Evolutionary conservation across 2,888 invertebrate species (phyloP).

Genomic region (Mythimna vitellina): DNA sequence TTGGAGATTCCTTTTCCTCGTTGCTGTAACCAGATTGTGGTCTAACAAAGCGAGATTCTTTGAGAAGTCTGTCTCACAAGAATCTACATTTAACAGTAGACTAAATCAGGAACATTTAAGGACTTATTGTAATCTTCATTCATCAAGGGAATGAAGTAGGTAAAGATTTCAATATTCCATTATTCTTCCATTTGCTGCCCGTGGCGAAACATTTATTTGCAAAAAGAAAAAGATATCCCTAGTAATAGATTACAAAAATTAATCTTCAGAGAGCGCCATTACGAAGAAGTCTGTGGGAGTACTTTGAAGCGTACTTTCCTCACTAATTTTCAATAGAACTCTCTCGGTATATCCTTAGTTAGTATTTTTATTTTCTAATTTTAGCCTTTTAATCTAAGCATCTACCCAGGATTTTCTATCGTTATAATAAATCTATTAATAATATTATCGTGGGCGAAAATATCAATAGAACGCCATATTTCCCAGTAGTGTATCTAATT

Average conservation of each 20-base stretch:
- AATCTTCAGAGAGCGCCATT: conserved; percentile 26
- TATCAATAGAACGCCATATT: conserved; percentile 33
- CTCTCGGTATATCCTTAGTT: background rate
- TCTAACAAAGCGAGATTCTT: conserved; percentile 1
- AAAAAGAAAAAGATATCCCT: background rate
- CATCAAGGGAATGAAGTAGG: background rate
- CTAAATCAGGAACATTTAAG: background rate
- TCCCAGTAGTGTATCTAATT: conserved; percentile 41
- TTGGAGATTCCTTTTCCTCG: conserved; percentile 25
- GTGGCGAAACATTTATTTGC: conserved; percentile 9
- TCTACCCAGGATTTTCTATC: background rate
- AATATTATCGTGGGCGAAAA: conserved; percentile 28
- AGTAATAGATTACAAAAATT: conserved; percentile 30
- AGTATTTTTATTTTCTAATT: conserved; percentile 1
- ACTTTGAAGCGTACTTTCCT: conserved; percentile 33
- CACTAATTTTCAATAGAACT: conserved; percentile 22
- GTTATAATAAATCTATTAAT: conserved; percentile 24
- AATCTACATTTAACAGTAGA: background rate
- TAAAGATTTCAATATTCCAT: conserved; percentile 12
- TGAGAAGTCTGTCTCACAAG: background rate
- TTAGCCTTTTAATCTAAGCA: conserved; percentile 10
- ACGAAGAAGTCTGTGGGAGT: conserved; percentile 5
- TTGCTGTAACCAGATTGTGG: conserved; percentile 5
- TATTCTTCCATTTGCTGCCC: conserved; percentile 4
- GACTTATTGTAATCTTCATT: conserved; percentile 7